Evolutionary conservation across 2,113 vertebrate genomes (phyloP), one percentile per base, ranked within the genome.

Genomic region (Hippoglossus stenolepis): DNA sequence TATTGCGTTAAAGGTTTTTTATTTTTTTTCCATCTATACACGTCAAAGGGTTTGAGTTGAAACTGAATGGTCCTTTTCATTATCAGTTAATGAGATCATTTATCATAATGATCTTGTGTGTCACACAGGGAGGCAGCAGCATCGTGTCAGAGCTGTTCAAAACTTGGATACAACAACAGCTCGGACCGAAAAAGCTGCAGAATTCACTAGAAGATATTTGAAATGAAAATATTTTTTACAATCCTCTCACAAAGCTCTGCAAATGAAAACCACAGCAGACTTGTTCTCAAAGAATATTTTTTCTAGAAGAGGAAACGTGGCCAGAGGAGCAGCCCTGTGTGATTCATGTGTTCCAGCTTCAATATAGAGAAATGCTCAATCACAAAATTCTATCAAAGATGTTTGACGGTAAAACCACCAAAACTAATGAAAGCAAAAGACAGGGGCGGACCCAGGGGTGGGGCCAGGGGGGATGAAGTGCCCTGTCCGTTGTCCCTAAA

Each of bases 11-110:
- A 23, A 18, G 23, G 1, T 31, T 7, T 31, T 31, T 31, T 31
- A 31, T 8, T 31, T 10, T 10, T 12, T n/a, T 69, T 28, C 53
- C 43, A 65, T 76, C 35, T 35, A 64, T 26, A 56, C n/a, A 40
- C 4, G 3, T 11, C 1, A 6, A 14, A 2, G 49, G n/a, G 58
- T 67, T 57, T 47, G 40, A 49, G n/a, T 63, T 65, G 17, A 72
- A 60, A 77, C 77, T 60, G 26, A 80, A 54, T 3, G 23, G 53
- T 1, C 56, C 49, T 54, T 70, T 70, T 77, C 47, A 62, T 69
- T 73, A 86, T 79, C 74, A 66, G 74, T 70, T 85, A 79, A 81
- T 85, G 68, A 83, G 74, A 75, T 80, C 51, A 83, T 80, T 86
- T 85, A 79, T 83, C 78, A 24, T 59, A 74, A 63, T 49, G 73